phyloP scores from a whole-genome alignment of 1,140 invertebrate genomes.

The Apocrypta bakeri region DNA sequence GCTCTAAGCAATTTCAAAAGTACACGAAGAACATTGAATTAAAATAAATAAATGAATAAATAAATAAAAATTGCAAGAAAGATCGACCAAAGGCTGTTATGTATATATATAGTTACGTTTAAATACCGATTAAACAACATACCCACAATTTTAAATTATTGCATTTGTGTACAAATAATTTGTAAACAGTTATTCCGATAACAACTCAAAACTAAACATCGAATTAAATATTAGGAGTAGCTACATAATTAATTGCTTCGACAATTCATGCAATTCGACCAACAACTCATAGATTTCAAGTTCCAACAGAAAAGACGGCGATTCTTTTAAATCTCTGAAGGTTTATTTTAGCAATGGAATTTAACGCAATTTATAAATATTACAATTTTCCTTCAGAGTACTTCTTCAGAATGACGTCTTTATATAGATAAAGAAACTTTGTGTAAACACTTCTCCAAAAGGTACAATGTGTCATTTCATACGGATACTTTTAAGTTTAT shows the following conservation, averaged over 20 bases:
- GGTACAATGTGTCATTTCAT: constrained; percentile 2
- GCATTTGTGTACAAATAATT: constrained; percentile 17
- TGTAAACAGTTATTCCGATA: constrained; percentile 10
- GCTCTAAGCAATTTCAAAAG: constrained; percentile 17
- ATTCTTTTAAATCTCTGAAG: constrained; percentile 11
- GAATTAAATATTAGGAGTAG: constrained; percentile 21
- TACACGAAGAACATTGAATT: not conserved
- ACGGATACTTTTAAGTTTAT: not conserved
- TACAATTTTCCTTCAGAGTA: constrained; percentile 31
- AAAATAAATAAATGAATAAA: too few species aligned
- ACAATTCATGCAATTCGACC: constrained; percentile 38
- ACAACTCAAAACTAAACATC: constrained; percentile 35
- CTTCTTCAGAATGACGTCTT: not conserved
- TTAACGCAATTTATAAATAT: too few species aligned
- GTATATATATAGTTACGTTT: not conserved
- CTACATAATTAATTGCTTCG: constrained; percentile 16
- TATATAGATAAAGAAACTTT: not conserved
- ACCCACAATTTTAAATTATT: constrained; percentile 6
- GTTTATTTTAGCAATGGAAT: not conserved
- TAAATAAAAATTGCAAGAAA: not conserved
- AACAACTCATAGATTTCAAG: not conserved
- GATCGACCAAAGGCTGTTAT: not conserved
- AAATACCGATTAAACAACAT: constrained; percentile 29
- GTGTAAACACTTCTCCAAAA: constrained; percentile 21
- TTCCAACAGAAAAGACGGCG: not conserved